Evolutionary conservation across 2,113 vertebrate genomes (phyloP).

Genomic region (Haemorhous mexicanus): DNA sequence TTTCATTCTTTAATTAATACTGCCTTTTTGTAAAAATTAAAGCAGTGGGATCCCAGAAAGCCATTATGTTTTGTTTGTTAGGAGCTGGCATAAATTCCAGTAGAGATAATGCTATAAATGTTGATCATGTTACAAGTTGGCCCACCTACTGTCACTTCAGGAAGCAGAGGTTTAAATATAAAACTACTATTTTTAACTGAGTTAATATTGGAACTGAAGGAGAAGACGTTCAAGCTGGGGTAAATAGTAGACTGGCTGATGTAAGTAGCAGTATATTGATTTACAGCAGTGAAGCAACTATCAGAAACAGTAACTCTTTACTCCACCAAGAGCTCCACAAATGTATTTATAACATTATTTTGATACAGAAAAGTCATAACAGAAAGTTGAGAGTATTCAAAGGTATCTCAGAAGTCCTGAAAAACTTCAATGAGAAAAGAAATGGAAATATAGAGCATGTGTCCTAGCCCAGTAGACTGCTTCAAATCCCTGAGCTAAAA

Average conservation of each 20-base stretch:
- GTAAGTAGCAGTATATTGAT: neutral
- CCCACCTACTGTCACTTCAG: constrained; percentile 12
- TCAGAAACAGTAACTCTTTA: neutral
- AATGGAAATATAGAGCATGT: neutral
- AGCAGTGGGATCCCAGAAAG: neutral
- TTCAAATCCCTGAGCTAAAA: neutral
- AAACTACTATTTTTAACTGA: constrained; percentile 13
- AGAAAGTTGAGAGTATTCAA: neutral
- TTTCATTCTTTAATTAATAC: neutral
- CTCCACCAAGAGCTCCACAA: neutral
- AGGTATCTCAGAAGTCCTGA: neutral
- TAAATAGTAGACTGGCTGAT: neutral
- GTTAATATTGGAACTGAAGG: neutral
- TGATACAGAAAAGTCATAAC: neutral
- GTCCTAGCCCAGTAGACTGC: neutral
- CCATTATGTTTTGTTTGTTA: constrained; percentile 18
- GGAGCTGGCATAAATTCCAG: constrained; percentile 6
- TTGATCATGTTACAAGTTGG: constrained; percentile 18
- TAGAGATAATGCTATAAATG: constrained; percentile 21
- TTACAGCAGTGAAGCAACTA: neutral
- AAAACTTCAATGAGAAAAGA: neutral
- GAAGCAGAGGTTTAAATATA: constrained; percentile 43
- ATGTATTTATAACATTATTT: neutral
- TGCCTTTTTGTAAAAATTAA: neutral
- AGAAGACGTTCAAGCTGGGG: neutral